Conservation (phyloP, 2,888 invertebrate species). For the Papilio gigon region DNA sequence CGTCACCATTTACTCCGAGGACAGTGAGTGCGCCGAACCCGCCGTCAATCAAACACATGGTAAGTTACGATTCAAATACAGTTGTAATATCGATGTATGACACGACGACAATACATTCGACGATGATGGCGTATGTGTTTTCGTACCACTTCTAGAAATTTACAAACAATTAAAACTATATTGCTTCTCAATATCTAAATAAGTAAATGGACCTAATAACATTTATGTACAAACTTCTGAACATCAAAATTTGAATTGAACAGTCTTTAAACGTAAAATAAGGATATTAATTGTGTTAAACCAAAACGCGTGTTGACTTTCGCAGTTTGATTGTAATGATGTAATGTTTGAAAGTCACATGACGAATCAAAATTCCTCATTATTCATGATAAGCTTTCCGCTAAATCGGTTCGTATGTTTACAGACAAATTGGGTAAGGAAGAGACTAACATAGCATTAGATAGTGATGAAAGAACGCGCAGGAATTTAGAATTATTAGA, state of each 20-base stretch:
- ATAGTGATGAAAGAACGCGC: constrained; percentile 81
- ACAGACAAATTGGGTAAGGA: constrained; percentile 78
- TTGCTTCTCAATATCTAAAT: too few relatives aligned
- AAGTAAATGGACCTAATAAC: too few relatives aligned
- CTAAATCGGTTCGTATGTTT: constrained; percentile 57
- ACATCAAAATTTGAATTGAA: too few relatives aligned
- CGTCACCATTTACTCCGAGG: constrained; percentile 91
- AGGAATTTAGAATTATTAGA: constrained; percentile 82
- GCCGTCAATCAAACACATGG: constrained; percentile 81
- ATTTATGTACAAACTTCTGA: too few relatives aligned
- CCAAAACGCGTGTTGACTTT: background rate
- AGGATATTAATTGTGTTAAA: background rate
- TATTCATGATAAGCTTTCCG: constrained; percentile 57
- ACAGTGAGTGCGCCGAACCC: constrained; percentile 86
- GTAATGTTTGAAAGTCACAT: constrained; percentile 57
- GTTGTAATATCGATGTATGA: background rate
- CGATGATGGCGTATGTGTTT: too few relatives aligned
- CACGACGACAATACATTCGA: too few relatives aligned
- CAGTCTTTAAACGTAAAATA: too few relatives aligned
- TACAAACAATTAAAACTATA: too few relatives aligned
- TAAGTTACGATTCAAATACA: constrained; percentile 46
- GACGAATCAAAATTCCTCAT: constrained; percentile 58
- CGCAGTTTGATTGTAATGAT: constrained; percentile 49
- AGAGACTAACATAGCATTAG: constrained; percentile 70
- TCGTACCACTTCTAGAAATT: too few relatives aligned